These are phyloP conservation scores for Zaprionus lachaisei DNA, from an alignment of 1,140 invertebrate species.

Conservation along the genomic window DNA sequence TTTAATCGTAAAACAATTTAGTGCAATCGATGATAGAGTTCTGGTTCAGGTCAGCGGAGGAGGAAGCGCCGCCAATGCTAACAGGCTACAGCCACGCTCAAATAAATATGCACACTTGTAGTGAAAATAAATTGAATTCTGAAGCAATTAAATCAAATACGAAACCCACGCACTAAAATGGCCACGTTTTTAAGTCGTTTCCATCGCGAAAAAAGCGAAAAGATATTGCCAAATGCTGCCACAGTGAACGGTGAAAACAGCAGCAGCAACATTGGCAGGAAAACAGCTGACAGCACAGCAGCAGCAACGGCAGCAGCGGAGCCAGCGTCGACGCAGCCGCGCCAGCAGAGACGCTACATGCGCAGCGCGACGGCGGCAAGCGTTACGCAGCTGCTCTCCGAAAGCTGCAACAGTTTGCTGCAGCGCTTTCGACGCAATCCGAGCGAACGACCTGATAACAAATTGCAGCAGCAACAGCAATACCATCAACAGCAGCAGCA, in stretches of 20 bases:
- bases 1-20: constrained; percentile 52
- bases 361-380: constrained; percentile 91
- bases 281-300: constrained; percentile 66
- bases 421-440: constrained; percentile 91
- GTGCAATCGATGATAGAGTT: constrained; percentile 64
- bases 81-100: not conserved
- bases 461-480: constrained; percentile 56
- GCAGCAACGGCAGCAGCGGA: not conserved
- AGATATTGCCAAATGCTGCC: constrained; percentile 62
- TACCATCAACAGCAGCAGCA: constrained; percentile 60
- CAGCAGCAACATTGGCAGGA: constrained; percentile 28
- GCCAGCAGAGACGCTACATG: constrained; percentile 88
- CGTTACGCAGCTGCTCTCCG: constrained; percentile 92
- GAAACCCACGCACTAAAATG: constrained; percentile 56
- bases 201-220: constrained; percentile 84
- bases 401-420: constrained; percentile 93
- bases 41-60: constrained; percentile 58
- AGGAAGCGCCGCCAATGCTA: constrained; percentile 14
- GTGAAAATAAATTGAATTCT: not conserved
- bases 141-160: constrained; percentile 18
- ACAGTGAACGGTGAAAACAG: constrained; percentile 39
- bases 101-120: not conserved
- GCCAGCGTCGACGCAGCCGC: constrained; percentile 65
- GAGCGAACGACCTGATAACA: constrained; percentile 86
- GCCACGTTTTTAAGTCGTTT: constrained; percentile 84